phyloP scores from a whole-genome alignment of 1,140 invertebrate species.

The Portunus trituberculatus region DNA sequence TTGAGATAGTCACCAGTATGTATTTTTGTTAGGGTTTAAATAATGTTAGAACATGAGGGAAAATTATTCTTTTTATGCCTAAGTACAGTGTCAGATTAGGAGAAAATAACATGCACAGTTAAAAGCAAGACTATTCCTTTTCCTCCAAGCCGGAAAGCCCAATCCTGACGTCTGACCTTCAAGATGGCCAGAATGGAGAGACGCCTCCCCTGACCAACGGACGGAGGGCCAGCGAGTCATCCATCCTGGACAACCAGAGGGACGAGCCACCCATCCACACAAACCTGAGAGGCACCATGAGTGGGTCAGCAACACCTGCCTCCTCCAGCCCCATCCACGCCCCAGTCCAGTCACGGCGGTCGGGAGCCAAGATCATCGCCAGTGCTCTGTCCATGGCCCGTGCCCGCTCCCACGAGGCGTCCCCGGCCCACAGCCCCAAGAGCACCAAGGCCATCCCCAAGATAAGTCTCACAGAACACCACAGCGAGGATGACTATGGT shows the following conservation, averaged over 20 bases:
- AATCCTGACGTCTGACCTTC: background rate
- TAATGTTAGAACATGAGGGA: no score
- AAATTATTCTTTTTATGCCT: no score
- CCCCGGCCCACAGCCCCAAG: constrained; percentile 39
- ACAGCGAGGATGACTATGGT: constrained; percentile 68
- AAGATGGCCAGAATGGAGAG: background rate
- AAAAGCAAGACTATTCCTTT: background rate
- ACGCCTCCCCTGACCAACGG: constrained; percentile 37
- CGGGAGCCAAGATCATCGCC: constrained; percentile 68
- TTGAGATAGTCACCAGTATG: no score
- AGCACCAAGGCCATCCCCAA: constrained; percentile 50
- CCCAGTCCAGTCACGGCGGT: background rate
- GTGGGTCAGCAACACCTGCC: constrained; percentile 61
- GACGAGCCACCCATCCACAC: background rate
- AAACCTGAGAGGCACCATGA: constrained; percentile 48
- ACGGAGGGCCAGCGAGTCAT: constrained; percentile 65
- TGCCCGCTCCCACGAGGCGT: constrained; percentile 15
- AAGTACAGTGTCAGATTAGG: no score
- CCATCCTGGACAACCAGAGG: constrained; percentile 38
- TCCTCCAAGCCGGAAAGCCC: background rate
- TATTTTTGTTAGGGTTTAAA: no score
- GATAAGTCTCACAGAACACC: constrained; percentile 67
- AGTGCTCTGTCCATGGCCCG: constrained; percentile 66
- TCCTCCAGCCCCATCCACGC: constrained; percentile 13
- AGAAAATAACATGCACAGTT: no score